phyloP scores from a whole-genome alignment of 2,113 vertebrate species.

The Mungos mungo region DNA sequence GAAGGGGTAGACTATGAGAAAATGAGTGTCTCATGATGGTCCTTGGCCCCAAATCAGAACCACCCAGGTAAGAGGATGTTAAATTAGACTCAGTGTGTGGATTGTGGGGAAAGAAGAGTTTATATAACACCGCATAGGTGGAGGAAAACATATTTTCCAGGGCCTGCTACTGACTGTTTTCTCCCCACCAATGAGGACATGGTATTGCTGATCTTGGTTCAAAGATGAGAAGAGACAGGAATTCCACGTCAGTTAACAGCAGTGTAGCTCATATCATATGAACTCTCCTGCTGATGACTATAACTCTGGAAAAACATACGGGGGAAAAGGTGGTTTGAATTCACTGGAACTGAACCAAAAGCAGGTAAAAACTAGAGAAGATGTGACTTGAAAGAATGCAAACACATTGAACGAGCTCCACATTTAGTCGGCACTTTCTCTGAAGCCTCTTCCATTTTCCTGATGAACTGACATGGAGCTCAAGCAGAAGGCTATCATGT shows the following conservation, averaged over 20 bases:
- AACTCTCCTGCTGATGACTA: not conserved
- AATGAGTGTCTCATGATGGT: not conserved
- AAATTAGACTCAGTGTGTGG: not conserved
- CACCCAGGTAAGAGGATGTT: not conserved
- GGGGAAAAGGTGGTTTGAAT: not conserved
- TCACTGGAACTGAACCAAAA: not conserved
- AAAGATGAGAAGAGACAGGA: not conserved
- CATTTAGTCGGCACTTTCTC: not conserved
- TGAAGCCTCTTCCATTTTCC: not conserved
- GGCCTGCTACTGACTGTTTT: not conserved
- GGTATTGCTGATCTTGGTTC: slow-evolving; percentile 30
- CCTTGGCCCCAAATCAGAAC: not conserved
- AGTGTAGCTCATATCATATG: not conserved
- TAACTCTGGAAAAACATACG: not conserved
- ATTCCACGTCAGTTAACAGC: not conserved
- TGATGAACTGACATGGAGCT: not conserved
- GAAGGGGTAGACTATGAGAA: not conserved
- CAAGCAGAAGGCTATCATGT: not conserved
- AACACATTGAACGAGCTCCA: not conserved
- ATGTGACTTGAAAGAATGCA: not conserved
- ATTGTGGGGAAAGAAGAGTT: not conserved
- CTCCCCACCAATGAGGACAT: not conserved
- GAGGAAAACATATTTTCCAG: not conserved
- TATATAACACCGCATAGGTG: not conserved
- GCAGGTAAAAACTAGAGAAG: not conserved